Conservation (phyloP, 2,797 vertebrate species). For the Masticophis lateralis region DNA sequence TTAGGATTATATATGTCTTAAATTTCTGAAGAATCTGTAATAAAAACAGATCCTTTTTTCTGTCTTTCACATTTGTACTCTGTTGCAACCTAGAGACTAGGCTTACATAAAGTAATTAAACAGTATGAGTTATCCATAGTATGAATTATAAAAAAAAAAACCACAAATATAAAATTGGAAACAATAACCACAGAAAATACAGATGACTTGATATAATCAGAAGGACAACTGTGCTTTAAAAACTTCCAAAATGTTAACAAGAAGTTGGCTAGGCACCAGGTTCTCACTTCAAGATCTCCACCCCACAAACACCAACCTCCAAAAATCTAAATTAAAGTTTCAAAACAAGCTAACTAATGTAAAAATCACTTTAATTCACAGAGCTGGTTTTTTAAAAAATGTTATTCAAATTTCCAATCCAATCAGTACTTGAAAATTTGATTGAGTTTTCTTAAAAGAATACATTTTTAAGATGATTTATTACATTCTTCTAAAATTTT, state of each 20-base stretch:
- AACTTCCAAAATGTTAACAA: background rate
- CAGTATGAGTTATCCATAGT: background rate
- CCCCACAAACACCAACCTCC: background rate
- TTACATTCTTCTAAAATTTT: background rate
- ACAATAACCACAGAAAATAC: background rate
- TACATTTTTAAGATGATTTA: background rate
- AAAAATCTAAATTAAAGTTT: background rate
- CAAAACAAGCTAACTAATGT: background rate
- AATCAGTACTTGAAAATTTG: background rate
- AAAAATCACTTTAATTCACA: background rate
- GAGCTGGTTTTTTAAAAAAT: background rate
- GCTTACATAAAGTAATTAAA: background rate
- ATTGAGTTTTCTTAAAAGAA: background rate
- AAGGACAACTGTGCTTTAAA: background rate
- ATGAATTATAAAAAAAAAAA: background rate
- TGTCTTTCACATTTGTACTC: background rate
- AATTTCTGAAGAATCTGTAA: background rate
- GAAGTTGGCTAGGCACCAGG: background rate
- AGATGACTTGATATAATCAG: background rate
- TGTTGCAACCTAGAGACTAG: background rate
- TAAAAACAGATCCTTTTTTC: background rate
- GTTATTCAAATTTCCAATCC: background rate
- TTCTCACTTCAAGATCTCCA: background rate
- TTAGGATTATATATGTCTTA: background rate
- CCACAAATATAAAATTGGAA: background rate